Conservation (phyloP, 1,140 invertebrate genomes). For the Drosophila jambulina region DNA sequence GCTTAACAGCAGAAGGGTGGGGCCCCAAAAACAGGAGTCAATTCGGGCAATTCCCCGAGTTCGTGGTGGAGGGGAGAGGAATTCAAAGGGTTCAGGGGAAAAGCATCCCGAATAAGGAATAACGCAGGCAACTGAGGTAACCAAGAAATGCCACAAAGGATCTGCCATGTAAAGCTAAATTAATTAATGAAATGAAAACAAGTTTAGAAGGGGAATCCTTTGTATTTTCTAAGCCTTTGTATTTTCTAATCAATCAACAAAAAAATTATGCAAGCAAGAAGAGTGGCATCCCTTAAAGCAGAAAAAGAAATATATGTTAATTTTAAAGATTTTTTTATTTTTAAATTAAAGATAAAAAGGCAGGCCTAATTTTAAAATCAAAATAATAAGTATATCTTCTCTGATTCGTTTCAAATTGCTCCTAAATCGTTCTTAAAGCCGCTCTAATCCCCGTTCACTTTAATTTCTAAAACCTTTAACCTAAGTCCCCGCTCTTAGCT, state of each 20-base stretch:
- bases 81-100: constrained; percentile 30
- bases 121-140: constrained; percentile 33
- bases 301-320: not conserved
- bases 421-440: not conserved
- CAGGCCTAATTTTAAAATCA: accelerated
- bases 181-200: constrained; percentile 48
- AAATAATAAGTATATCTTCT: not conserved
- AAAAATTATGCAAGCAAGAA: not conserved
- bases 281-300: not conserved
- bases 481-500: not conserved
- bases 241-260: constrained; percentile 2
- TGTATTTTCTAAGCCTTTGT: constrained; percentile 1
- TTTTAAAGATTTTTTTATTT: not conserved
- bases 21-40: constrained; percentile 28
- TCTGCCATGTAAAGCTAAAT: constrained; percentile 31
- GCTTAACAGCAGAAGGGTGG: constrained; percentile 61
- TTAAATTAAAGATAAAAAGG: not conserved
- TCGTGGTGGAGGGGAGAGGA: not conserved
- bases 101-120: constrained; percentile 13
- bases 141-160: constrained; percentile 24
- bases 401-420: not conserved
- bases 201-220: not conserved
- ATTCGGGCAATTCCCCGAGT: constrained; percentile 11
- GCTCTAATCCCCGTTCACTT: not conserved
- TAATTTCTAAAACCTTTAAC: not conserved